Evolutionary conservation across 2,113 vertebrate species (phyloP).

Genomic region (Onychorhynchus coronatus): DNA sequence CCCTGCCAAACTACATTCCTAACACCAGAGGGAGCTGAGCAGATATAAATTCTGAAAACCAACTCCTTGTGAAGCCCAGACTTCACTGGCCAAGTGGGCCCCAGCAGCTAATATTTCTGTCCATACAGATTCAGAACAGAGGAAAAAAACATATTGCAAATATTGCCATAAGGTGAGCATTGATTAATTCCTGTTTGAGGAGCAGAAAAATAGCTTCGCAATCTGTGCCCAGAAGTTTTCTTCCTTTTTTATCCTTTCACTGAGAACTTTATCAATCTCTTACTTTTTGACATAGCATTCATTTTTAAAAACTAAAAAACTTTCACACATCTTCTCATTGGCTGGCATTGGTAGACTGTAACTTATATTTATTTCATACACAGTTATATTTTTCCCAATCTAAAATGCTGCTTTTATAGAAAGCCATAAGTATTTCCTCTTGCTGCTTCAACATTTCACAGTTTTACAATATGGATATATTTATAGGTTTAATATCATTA

Average conservation of each 20-base stretch:
- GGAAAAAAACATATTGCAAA: neutral
- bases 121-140: neutral
- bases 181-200: neutral
- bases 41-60: neutral
- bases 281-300: neutral
- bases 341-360: neutral
- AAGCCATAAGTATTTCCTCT: neutral
- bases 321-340: neutral
- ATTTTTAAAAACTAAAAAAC: neutral
- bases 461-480: neutral
- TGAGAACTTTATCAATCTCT: neutral
- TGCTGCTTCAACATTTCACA: neutral
- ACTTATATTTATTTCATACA: neutral
- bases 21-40: neutral
- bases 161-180: neutral
- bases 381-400: neutral
- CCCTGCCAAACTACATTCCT: neutral
- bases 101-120: neutral
- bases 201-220: neutral
- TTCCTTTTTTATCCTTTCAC: neutral
- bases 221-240: neutral
- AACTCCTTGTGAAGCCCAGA: neutral
- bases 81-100: accelerated
- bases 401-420: neutral
- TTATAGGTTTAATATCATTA: neutral